A percentile compares a stretch with the other conserved stretches of the same genome.
Conservation (phyloP, 92 coral and sea anemone genomes). For the Zoanthus solanderi region DNA sequence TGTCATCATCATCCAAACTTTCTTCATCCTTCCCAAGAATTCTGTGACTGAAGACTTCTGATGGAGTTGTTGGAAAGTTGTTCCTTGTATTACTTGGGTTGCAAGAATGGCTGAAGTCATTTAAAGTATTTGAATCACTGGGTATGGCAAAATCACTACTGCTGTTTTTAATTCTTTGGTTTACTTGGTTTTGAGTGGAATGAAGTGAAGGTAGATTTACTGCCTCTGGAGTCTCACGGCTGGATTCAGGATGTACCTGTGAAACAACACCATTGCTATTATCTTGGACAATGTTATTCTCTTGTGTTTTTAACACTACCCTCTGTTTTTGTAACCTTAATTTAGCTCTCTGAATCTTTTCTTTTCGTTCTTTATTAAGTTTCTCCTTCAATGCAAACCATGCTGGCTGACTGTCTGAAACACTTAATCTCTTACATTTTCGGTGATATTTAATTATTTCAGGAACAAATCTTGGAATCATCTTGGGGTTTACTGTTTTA, state of each 20-base stretch:
- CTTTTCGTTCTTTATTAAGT: conserved; percentile 32
- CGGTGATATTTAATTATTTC: conserved; percentile 67
- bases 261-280: background rate
- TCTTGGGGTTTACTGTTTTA: conserved; percentile 24
- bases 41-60: background rate
- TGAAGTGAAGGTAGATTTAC: background rate
- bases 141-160: background rate
- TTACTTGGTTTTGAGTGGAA: background rate
- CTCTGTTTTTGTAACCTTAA: conserved; percentile 39
- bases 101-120: conserved; percentile 7
- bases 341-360: conserved; percentile 65
- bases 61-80: conserved; percentile 23
- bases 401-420: conserved; percentile 47
- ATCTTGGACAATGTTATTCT: background rate
- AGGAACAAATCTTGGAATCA: conserved; percentile 54
- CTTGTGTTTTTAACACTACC: background rate
- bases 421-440: conserved; percentile 46
- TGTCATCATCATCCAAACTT: conserved; percentile 49
- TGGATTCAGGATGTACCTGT: background rate
- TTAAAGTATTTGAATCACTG: background rate
- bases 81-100: background rate
- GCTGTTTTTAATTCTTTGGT: background rate
- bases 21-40: conserved; percentile 22
- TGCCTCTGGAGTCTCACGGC: background rate
- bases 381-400: conserved; percentile 62